Evolutionary conservation across 2,888 invertebrate genomes (phyloP), one percentile per base, ranked within the genome.

Genomic region (Parascotia fuliginaria): DNA sequence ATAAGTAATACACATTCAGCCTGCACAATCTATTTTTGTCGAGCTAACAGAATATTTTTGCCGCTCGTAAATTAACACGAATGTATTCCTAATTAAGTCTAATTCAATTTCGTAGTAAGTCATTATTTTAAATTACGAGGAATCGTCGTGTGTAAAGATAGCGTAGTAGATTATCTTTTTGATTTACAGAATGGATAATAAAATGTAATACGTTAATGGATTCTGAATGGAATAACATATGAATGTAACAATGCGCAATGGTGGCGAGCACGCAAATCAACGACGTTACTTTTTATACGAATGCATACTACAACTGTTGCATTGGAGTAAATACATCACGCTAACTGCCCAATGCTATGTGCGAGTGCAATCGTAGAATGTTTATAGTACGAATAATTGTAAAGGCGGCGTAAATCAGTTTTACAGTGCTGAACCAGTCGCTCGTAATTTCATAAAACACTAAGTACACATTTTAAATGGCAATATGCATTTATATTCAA

Each of bases 131-230:
- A 24, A 22, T 37, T 9, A 37, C 9, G 37, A 19, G 4, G 31
- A 13, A 13, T 13, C 3, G n/a, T 1, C 9, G 33, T 33, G 14
- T 33, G 15, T 16, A 44, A 51, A 47, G 43, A 40, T 43, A 22
- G 65, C 51, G 42, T 24, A 50, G 39, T 58, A 54, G 55, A 59
- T 56, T 62, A 75, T 75, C 70, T 73, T 55, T 78, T 73, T 79
- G 75, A 79, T 78, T 76, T 73, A 77, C 70, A 65, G 59, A 65
- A 71, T 36, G 67, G 70, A 78, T 75, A 77, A 76, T 77, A 65
- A 74, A 78, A 73, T 71, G 71, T 76, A 79, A 77, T 81, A 73
- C 65, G 46, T 72, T 84, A 82, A 83, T 83, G 79, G 78, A 73
- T 65, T n/a, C n/a, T n/a, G n/a, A n/a, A n/a, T n/a, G n/a, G n/a